Conservation (phyloP, 2,797 vertebrate species). For the Potorous gilbertii region DNA sequence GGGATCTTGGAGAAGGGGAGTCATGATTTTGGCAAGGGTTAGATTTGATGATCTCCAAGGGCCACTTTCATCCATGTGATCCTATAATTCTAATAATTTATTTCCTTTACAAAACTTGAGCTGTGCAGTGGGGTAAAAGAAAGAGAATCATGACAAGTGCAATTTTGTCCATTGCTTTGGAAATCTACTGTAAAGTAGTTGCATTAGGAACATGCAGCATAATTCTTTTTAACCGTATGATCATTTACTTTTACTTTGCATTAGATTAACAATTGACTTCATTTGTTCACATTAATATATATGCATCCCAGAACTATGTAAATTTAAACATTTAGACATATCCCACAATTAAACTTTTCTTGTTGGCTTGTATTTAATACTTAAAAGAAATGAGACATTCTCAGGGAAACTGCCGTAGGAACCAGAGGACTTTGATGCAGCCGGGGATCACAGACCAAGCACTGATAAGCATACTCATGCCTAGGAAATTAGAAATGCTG, state of each 20-base stretch:
- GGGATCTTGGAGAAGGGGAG: background rate
- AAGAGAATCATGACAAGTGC: conserved; percentile 30
- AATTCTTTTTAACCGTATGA: conserved; percentile 46
- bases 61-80: background rate
- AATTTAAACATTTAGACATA: conserved; percentile 24
- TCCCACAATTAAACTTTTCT: conserved; percentile 52
- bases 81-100: conserved; percentile 33
- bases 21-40: background rate
- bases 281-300: conserved; percentile 40
- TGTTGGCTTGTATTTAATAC: background rate
- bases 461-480: conserved; percentile 16
- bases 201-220: background rate
- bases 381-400: conserved; percentile 26
- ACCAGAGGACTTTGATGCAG: conserved; percentile 35
- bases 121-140: conserved; percentile 30
- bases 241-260: conserved; percentile 15
- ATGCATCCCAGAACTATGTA: conserved; percentile 31
- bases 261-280: conserved; percentile 18
- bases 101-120: conserved; percentile 42
- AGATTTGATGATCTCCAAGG: background rate
- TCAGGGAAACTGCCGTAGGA: conserved; percentile 45
- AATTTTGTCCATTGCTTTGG: conserved; percentile 31
- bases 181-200: conserved; percentile 46
- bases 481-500: background rate
- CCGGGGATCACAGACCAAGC: background rate